Evolutionary conservation across 2,113 vertebrate species (phyloP), one percentile per base, ranked within the genome.

Genomic region (Piaya cayana): DNA sequence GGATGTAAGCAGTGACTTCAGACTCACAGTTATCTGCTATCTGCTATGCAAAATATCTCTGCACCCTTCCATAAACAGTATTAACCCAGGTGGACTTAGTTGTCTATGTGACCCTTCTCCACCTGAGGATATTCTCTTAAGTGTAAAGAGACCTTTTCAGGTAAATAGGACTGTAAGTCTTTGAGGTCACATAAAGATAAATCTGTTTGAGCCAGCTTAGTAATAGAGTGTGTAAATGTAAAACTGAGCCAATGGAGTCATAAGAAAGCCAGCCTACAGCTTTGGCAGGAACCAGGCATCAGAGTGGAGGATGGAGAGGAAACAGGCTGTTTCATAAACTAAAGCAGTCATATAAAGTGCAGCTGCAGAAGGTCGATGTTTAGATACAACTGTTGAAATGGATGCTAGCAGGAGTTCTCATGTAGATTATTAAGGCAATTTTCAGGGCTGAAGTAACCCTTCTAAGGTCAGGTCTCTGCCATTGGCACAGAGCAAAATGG

Each of bases 401-500:
- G 36, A 5, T 47, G 12, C 30, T 47, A 71, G 29, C 12, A 20
- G 2, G 70, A 29, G 30, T 42, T 86, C 26, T 50, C 1, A 0
- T 42, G 22, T 69, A 6, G 32, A 19, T 15, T 69, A 4, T 34
- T 29, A 63, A 62, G n/a, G 47, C 15, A 64, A 25, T 88, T 72
- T 69, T 56, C 14, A 50, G 37, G 56, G 8, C 39, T 60, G 30
- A 39, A 49, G 43, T 36, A 52, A 47, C 59, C 9, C 8, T 50
- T 64, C 13, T 70, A 37, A 56, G 52, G 9, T 60, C 39, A 30
- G 20, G 3, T 69, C 11, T 71, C 16, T 49, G 30, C 36, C 18
- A 25, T 0, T 36, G 36, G 9, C 0, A 2, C 6, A 36, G 52
- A 76, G 7, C 17, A 72, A 72, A 75, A 7, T 14, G 22, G 13